Percentiles rank a stretch among this genome's conserved stretches.
Conservation (phyloP, 1,140 invertebrate genomes). For the Stegodyphus mimosarum region DNA sequence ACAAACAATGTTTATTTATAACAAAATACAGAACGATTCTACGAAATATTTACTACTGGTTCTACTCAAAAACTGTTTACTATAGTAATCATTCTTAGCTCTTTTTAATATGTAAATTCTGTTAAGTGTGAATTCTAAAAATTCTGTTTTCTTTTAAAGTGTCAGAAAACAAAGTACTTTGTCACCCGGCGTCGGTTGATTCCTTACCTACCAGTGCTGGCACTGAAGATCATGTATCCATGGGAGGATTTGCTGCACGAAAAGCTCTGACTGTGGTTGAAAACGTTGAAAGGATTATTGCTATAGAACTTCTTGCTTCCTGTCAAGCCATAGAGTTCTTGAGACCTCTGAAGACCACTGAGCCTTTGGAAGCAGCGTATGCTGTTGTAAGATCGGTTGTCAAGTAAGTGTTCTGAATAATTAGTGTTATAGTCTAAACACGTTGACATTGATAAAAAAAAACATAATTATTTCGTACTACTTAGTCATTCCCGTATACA, state of each 20-base stretch:
- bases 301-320: constrained; percentile 78
- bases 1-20: too few species aligned
- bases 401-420: constrained; percentile 66
- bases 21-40: too few species aligned
- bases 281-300: constrained; percentile 78
- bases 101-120: too few species aligned
- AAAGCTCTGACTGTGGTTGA: constrained; percentile 77
- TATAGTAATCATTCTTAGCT: too few species aligned
- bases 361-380: constrained; percentile 78
- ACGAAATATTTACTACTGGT: too few species aligned
- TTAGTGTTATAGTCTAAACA: background rate
- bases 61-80: too few species aligned
- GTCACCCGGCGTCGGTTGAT: constrained; percentile 80
- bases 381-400: constrained; percentile 74
- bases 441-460: background rate
- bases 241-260: constrained; percentile 80
- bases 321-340: constrained; percentile 83
- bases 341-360: constrained; percentile 77
- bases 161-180: constrained; percentile 81
- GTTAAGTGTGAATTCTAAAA: too few species aligned
- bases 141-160: constrained; percentile 67
- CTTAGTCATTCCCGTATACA: too few species aligned
- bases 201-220: constrained; percentile 79
- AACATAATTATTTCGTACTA: background rate
- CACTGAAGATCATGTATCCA: constrained; percentile 82